A percentile compares a stretch with the other conserved stretches of the same genome.
Evolutionary conservation across 2,113 vertebrate species (phyloP).

Genomic region (Notiomystis cincta): DNA sequence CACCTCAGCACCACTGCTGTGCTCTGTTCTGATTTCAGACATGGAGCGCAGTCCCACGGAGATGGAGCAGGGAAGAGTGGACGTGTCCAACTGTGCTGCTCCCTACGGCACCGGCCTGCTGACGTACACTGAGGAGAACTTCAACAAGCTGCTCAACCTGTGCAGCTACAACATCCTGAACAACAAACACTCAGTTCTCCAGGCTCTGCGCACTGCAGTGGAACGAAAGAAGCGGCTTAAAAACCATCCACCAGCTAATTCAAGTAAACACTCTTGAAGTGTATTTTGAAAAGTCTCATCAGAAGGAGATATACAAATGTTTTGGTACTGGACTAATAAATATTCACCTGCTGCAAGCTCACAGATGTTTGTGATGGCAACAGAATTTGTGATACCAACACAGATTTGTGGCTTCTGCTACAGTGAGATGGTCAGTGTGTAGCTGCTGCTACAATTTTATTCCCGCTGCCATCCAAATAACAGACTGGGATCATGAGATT

Average conservation of each 20-base stretch:
- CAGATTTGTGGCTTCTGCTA: background rate
- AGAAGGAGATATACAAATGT: background rate
- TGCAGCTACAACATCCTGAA: constrained; percentile 78
- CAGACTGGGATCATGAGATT: background rate
- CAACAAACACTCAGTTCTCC: constrained; percentile 68
- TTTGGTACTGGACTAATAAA: background rate
- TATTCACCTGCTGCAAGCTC: background rate
- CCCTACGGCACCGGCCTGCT: constrained; percentile 74
- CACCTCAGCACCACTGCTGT: background rate
- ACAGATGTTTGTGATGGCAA: background rate
- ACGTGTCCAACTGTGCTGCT: constrained; percentile 48
- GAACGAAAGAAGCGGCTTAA: background rate
- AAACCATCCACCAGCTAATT: background rate
- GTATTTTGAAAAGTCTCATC: background rate
- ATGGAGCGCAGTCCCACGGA: constrained; percentile 58
- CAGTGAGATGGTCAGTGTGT: background rate
- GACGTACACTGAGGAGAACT: constrained; percentile 70
- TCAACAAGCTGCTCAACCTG: constrained; percentile 71
- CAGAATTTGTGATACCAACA: background rate
- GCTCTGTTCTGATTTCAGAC: constrained; percentile 42
- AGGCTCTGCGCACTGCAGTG: constrained; percentile 62
- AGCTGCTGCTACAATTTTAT: background rate
- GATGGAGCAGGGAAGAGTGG: constrained; percentile 66
- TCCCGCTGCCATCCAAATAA: background rate
- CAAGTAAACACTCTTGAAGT: background rate